Evolutionary conservation across 2,113 vertebrate species (phyloP).

Genomic region (Ia io): DNA sequence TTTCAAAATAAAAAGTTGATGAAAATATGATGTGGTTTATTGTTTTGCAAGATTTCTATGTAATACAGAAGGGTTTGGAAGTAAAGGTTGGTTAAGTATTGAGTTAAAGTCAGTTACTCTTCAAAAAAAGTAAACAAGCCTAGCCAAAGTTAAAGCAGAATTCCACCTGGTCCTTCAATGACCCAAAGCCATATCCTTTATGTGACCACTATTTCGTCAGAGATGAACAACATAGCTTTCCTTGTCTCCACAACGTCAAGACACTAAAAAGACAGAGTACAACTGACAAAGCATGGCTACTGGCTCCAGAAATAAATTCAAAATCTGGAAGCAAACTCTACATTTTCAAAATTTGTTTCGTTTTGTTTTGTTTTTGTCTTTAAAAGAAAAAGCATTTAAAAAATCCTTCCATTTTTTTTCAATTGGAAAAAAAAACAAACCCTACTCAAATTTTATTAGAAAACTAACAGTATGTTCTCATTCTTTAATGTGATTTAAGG

Average conservation of each 20-base stretch:
- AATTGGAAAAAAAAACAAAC: background rate
- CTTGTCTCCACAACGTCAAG: background rate
- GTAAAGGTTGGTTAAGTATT: background rate
- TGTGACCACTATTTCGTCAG: background rate
- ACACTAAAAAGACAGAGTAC: background rate
- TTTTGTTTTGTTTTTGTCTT: background rate
- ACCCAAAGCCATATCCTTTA: background rate
- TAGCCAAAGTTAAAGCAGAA: background rate
- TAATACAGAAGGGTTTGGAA: background rate
- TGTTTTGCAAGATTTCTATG: background rate
- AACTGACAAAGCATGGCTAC: background rate
- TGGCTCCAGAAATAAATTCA: background rate
- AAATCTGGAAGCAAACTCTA: background rate
- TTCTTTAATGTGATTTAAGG: background rate
- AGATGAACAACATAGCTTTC: conserved; percentile 18
- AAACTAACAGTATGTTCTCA: background rate
- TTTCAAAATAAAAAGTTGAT: conserved; percentile 26
- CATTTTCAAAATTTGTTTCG: background rate
- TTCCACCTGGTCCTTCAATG: background rate
- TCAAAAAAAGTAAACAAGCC: background rate
- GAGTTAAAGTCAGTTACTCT: conserved; percentile 2
- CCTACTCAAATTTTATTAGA: background rate
- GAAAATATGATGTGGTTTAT: background rate
- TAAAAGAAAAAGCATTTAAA: background rate
- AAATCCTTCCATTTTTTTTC: background rate